Evolutionary conservation across 2,888 invertebrate genomes (phyloP).

Genomic region (Hydroisotoma schaefferi): DNA sequence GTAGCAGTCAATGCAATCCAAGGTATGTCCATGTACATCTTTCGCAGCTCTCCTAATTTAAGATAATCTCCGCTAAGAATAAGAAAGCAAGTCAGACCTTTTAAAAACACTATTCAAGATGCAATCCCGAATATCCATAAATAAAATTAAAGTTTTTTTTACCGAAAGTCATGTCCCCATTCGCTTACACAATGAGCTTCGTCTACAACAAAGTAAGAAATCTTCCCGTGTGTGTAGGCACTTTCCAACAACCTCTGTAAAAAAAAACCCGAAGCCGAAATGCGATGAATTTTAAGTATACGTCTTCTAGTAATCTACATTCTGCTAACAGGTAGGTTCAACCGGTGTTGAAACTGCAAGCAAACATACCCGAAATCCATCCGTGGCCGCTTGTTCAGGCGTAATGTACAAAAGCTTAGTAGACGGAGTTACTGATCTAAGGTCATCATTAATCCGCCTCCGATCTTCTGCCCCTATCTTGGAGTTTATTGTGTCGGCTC

Average conservation of each 20-base stretch:
- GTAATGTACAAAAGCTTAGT: slow-evolving; percentile 90
- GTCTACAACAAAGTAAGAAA: slow-evolving; percentile 90
- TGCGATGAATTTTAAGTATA: too few relatives aligned
- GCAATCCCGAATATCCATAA: neutral
- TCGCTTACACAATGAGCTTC: slow-evolving; percentile 98
- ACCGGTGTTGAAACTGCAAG: neutral
- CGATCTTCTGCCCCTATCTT: slow-evolving; percentile 76
- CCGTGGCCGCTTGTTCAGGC: slow-evolving; percentile 89
- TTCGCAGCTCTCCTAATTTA: slow-evolving; percentile 70
- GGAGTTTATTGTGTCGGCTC: slow-evolving; percentile 87
- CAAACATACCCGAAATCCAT: slow-evolving; percentile 61
- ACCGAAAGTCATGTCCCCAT: slow-evolving; percentile 72
- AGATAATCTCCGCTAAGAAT: slow-evolving; percentile 65
- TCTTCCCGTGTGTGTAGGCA: slow-evolving; percentile 68
- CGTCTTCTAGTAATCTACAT: neutral
- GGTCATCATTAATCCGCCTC: slow-evolving; percentile 70
- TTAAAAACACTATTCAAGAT: neutral
- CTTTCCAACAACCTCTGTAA: slow-evolving; percentile 61
- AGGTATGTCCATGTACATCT: slow-evolving; percentile 64
- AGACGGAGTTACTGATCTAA: slow-evolving; percentile 68
- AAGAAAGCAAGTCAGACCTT: neutral
- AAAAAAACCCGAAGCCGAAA: neutral
- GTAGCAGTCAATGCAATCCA: slow-evolving; percentile 96
- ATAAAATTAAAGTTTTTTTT: neutral
- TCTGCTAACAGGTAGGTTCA: too few relatives aligned